A percentile compares a stretch with the other conserved stretches of the same genome.
These are phyloP conservation scores for Sipha flava DNA, from an alignment of 1,140 invertebrate species.

Conservation along the genomic window DNA sequence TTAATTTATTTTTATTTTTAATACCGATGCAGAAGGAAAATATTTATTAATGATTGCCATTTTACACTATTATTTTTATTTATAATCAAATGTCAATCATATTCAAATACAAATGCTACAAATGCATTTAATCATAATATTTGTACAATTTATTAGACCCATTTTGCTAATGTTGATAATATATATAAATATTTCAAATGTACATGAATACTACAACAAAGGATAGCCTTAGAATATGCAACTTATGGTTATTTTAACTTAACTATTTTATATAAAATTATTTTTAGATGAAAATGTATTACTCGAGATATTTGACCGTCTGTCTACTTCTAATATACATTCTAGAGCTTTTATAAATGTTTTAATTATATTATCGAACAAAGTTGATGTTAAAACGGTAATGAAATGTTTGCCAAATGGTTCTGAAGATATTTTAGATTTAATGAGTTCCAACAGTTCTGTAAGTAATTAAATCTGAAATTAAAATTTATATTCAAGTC, in stretches of 20 bases:
- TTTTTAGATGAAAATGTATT: constrained; percentile 8
- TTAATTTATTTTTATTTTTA: no score
- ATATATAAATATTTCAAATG: not conserved
- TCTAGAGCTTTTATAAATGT: constrained; percentile 16
- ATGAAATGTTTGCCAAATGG: not conserved
- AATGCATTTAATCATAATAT: no score
- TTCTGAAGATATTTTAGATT: not conserved
- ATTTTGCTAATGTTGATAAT: no score
- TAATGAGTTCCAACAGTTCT: not conserved
- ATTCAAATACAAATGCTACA: no score
- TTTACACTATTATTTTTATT: no score
- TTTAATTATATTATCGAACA: not conserved
- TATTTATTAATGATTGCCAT: no score
- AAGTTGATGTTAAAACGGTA: not conserved
- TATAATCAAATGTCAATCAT: no score
- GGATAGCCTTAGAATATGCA: no score
- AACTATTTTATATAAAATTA: not conserved
- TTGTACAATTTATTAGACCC: no score
- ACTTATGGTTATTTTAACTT: no score
- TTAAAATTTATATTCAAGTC: not conserved
- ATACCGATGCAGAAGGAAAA: no score
- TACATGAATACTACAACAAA: no score
- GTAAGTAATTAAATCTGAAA: not conserved
- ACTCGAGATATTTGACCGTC: not conserved
- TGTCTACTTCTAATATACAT: not conserved